phyloP scores from a whole-genome alignment of 1,140 invertebrate species.

The Drosophila leontia region DNA sequence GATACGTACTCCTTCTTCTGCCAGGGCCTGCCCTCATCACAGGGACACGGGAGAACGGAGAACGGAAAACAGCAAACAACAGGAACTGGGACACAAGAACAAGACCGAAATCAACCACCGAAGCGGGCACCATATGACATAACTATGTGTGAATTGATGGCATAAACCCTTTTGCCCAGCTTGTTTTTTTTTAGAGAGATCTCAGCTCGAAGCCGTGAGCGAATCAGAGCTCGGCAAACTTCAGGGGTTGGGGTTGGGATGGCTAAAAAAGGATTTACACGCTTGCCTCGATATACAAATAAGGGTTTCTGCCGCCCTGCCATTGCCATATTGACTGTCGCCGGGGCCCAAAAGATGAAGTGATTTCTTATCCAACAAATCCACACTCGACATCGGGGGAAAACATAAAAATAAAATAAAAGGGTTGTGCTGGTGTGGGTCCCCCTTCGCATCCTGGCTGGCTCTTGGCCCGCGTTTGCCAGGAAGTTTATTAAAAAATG shows the following conservation, averaged over 20 bases:
- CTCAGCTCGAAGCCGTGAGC: constrained; percentile 42
- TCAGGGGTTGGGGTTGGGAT: constrained; percentile 30
- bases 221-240: constrained; percentile 60
- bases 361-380: constrained; percentile 81
- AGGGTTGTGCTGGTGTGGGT: constrained; percentile 54
- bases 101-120: constrained; percentile 42
- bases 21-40: not conserved
- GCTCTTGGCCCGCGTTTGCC: constrained; percentile 28
- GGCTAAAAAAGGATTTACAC: constrained; percentile 74
- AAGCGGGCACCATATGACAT: constrained; percentile 67
- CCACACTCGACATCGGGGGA: constrained; percentile 55
- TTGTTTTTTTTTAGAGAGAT: constrained; percentile 17
- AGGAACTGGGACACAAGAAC: constrained; percentile 23
- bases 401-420: constrained; percentile 31
- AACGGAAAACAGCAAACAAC: constrained; percentile 20
- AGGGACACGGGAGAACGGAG: constrained; percentile 1
- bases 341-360: constrained; percentile 70
- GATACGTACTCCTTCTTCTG: constrained; percentile 40
- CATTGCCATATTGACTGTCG: constrained; percentile 65
- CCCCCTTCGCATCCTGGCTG: constrained; percentile 17
- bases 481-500: constrained; percentile 84
- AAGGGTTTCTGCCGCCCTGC: constrained; percentile 59
- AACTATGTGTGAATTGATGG: constrained; percentile 82
- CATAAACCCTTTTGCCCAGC: constrained; percentile 68
- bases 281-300: constrained; percentile 82